A percentile compares a stretch with the other conserved stretches of the same genome.
Evolutionary conservation across 2,888 invertebrate genomes (phyloP).

Genomic region (Callosobruchus maculatus): DNA sequence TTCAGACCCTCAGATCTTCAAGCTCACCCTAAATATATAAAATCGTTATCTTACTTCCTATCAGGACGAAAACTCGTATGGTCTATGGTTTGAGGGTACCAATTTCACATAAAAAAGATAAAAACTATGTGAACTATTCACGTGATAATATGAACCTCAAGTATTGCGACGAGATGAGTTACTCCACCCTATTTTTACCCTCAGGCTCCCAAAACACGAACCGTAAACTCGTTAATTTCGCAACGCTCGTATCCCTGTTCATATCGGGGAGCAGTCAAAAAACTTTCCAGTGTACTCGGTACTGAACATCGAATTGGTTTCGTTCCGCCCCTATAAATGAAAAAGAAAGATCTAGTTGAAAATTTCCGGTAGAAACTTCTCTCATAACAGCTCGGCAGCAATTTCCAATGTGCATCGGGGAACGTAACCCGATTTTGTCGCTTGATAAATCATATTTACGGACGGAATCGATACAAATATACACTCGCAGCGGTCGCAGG

Average conservation of each 20-base stretch:
- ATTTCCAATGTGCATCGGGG: constrained; percentile 36
- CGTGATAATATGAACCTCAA: too few species aligned
- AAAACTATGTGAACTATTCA: too few species aligned
- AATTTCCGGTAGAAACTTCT: constrained; percentile 14
- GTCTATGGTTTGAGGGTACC: too few species aligned
- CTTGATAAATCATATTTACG: constrained; percentile 25
- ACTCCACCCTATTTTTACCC: too few species aligned
- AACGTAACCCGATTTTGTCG: constrained; percentile 40
- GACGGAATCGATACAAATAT: not conserved
- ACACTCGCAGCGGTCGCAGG: not conserved
- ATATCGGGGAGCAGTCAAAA: not conserved
- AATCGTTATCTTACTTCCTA: too few species aligned
- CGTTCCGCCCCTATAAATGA: not conserved
- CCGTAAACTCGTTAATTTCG: too few species aligned
- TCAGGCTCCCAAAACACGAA: too few species aligned
- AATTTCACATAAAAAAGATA: too few species aligned
- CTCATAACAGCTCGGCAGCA: constrained; percentile 25
- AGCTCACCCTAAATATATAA: too few species aligned
- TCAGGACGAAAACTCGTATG: too few species aligned
- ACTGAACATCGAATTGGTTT: not conserved
- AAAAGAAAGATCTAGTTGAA: not conserved
- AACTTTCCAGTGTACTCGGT: not conserved
- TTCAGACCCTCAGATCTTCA: too few species aligned
- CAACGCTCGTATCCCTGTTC: not conserved
- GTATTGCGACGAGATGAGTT: too few species aligned